A percentile compares a stretch with the other conserved stretches of the same genome.
These are phyloP conservation scores for Leptopilina clavipes DNA, from an alignment of 1,140 invertebrate genomes.

Conservation along the genomic window DNA sequence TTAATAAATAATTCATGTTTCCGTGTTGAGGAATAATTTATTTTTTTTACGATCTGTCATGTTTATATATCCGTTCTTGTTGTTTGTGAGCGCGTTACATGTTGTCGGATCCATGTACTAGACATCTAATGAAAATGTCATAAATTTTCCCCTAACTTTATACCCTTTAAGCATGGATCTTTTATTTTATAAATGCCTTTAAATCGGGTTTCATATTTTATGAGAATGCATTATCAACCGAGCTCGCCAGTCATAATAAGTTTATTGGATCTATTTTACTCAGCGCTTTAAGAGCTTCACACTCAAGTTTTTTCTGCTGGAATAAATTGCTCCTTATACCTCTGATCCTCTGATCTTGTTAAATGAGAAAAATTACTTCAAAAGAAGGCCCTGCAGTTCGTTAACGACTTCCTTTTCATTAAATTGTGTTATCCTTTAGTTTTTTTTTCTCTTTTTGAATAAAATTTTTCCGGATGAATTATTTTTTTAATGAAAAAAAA, in stretches of 20 bases:
- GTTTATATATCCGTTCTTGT: neutral
- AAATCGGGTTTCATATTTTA: constrained; percentile 15
- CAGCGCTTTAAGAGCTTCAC: constrained; percentile 14
- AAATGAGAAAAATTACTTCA: neutral
- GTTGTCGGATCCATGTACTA: neutral
- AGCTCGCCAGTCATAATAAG: constrained; percentile 10
- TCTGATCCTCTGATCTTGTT: constrained; percentile 9
- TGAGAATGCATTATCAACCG: neutral
- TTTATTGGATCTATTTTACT: constrained; percentile 10
- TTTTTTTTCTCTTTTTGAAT: neutral
- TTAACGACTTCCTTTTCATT: neutral
- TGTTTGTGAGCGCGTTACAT: neutral
- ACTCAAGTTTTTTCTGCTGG: constrained; percentile 5
- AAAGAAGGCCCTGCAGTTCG: neutral
- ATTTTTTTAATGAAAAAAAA: too few species aligned
- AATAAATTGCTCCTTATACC: neutral
- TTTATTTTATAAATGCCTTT: constrained; percentile 1
- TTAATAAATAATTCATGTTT: constrained; percentile 16
- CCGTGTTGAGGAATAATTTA: constrained; percentile 18
- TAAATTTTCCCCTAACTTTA: constrained; percentile 1
- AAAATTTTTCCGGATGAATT: too few species aligned
- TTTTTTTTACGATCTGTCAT: constrained; percentile 17
- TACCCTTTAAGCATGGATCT: neutral
- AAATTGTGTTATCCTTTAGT: neutral
- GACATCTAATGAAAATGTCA: constrained; percentile 7